These are phyloP conservation scores for Hemichromis elongatus DNA, from an alignment of 2,113 vertebrate genomes.

Conservation along the genomic window DNA sequence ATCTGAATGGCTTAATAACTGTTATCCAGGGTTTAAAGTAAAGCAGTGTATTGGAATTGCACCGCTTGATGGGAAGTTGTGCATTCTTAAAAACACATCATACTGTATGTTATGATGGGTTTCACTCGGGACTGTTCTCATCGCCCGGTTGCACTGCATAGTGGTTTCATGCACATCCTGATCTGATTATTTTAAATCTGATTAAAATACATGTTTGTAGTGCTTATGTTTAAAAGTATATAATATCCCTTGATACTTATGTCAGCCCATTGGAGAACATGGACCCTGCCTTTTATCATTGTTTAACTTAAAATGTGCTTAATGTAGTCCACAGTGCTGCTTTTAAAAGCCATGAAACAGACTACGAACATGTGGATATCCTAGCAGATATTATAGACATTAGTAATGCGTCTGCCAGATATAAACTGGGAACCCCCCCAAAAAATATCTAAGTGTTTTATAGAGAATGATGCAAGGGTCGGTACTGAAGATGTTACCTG, in stretches of 20 bases:
- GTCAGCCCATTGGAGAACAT: neutral
- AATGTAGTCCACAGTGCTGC: neutral
- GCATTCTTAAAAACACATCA: neutral
- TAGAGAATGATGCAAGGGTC: neutral
- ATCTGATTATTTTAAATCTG: slow-evolving; percentile 4
- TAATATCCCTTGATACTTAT: neutral
- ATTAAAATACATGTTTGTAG: neutral
- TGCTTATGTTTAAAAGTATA: neutral
- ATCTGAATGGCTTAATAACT: neutral
- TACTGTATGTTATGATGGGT: neutral
- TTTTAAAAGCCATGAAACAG: neutral
- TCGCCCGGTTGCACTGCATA: neutral
- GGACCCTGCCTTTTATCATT: neutral
- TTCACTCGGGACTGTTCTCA: neutral
- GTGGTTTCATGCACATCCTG: neutral
- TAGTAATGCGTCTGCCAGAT: neutral
- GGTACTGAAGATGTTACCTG: neutral
- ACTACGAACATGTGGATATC: neutral
- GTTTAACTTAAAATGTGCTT: neutral
- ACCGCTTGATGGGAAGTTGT: neutral
- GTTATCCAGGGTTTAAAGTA: neutral
- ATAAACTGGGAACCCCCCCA: neutral
- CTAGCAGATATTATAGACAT: neutral
- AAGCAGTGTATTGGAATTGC: neutral
- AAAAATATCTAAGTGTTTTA: neutral